Evolutionary conservation across 2,797 vertebrate genomes (phyloP).

Genomic region (Anabacerthia variegaticeps): DNA sequence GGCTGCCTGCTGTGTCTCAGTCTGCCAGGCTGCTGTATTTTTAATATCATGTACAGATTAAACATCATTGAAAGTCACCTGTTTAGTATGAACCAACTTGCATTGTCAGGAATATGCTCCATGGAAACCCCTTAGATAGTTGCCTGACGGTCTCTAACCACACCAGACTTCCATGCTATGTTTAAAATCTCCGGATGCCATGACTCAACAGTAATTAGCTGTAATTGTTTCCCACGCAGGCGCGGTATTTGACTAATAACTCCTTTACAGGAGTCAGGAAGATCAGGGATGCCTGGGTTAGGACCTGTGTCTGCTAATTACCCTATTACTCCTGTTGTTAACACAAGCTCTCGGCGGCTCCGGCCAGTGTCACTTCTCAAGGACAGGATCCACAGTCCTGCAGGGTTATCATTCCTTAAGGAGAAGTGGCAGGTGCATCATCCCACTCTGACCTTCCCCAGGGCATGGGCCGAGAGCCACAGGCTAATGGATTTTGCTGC

Average conservation of each 20-base stretch:
- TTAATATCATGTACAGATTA: background rate
- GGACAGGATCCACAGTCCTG: background rate
- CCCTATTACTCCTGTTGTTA: background rate
- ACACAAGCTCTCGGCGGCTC: background rate
- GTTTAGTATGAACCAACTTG: background rate
- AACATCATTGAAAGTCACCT: background rate
- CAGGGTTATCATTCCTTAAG: accelerated
- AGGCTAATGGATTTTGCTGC: accelerated
- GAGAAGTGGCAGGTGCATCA: background rate
- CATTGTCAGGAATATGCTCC: background rate
- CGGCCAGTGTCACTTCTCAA: background rate
- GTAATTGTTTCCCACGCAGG: background rate
- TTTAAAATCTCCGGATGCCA: background rate
- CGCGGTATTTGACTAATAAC: background rate
- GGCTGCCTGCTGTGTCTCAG: background rate
- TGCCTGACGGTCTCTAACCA: background rate
- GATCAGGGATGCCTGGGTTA: background rate
- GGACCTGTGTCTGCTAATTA: background rate
- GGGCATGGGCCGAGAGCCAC: accelerated
- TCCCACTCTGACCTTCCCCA: background rate
- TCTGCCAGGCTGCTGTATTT: background rate
- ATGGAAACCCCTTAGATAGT: background rate
- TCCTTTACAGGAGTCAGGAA: background rate
- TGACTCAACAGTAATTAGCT: background rate
- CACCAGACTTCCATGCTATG: background rate